phyloP scores from a whole-genome alignment of 2,888 invertebrate species.

The Molanna angustata region DNA sequence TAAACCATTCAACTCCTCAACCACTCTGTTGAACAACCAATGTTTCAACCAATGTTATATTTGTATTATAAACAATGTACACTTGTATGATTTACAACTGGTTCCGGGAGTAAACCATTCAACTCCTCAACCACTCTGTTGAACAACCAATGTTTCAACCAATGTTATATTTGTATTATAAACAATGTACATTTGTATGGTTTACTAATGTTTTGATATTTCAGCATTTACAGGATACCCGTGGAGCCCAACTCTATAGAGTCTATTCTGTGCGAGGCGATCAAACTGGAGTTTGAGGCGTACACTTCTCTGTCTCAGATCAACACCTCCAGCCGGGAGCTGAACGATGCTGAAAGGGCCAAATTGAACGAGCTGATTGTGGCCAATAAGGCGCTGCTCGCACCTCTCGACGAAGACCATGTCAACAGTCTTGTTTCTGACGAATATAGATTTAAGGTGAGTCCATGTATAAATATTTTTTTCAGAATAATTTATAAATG shows the following conservation, averaged over 20 bases:
- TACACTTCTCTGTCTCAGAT: constrained; percentile 61
- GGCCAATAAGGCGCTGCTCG: constrained; percentile 80
- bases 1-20: no score
- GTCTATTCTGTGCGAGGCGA: constrained; percentile 80
- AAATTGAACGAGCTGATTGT: constrained; percentile 82
- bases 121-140: no score
- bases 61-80: no score
- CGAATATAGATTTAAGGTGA: constrained; percentile 58
- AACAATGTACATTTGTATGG: no score
- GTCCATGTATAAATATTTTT: neutral
- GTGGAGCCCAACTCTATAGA: constrained; percentile 72
- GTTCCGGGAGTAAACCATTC: no score
- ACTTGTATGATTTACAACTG: no score
- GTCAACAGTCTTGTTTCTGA: constrained; percentile 66
- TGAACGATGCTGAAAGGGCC: constrained; percentile 79
- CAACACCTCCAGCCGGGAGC: constrained; percentile 61
- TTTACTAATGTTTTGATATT: constrained; percentile 9
- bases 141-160: no score
- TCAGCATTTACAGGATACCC: constrained; percentile 45
- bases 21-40: no score
- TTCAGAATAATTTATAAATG: no score
- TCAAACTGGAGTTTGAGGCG: constrained; percentile 79
- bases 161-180: no score
- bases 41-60: no score
- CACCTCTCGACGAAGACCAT: constrained; percentile 85